Evolutionary conservation across 2,888 invertebrate species (phyloP).

Genomic region (Matsumyia berberina): DNA sequence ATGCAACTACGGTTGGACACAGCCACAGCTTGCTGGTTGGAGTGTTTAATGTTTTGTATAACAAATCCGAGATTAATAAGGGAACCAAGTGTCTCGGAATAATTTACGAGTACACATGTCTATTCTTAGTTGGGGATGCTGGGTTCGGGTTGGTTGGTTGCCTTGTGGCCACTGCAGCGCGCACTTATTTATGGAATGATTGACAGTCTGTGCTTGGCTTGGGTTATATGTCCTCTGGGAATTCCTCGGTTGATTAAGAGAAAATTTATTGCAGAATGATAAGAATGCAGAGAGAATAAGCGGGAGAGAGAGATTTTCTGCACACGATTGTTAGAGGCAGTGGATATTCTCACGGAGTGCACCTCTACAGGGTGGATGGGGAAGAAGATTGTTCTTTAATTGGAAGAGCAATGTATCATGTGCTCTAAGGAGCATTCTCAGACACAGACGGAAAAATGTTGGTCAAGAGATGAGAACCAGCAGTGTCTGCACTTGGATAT

Average conservation of each 20-base stretch:
- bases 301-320: slow-evolving; percentile 9
- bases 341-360: slow-evolving; percentile 34
- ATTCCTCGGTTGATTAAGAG: slow-evolving; percentile 69
- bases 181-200: slow-evolving; percentile 59
- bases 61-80: slow-evolving; percentile 75
- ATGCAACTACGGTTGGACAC: slow-evolving; percentile 25
- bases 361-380: neutral
- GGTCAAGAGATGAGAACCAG: neutral
- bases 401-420: slow-evolving; percentile 34
- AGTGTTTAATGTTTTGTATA: slow-evolving; percentile 75
- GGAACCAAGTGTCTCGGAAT: slow-evolving; percentile 74
- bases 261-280: slow-evolving; percentile 66
- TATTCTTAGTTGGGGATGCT: slow-evolving; percentile 39
- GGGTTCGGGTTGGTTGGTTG: slow-evolving; percentile 8
- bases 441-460: slow-evolving; percentile 6
- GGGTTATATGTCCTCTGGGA: slow-evolving; percentile 61
- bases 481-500: no score
- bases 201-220: slow-evolving; percentile 48
- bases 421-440: slow-evolving; percentile 20
- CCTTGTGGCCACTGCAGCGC: slow-evolving; percentile 2
- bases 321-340: neutral
- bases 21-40: slow-evolving; percentile 44
- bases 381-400: slow-evolving; percentile 42
- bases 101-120: slow-evolving; percentile 63
- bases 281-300: slow-evolving; percentile 43